Evolutionary conservation across 2,113 vertebrate species (phyloP), one percentile per base, ranked within the genome.

Genomic region (Neodontobutis hainanensis): DNA sequence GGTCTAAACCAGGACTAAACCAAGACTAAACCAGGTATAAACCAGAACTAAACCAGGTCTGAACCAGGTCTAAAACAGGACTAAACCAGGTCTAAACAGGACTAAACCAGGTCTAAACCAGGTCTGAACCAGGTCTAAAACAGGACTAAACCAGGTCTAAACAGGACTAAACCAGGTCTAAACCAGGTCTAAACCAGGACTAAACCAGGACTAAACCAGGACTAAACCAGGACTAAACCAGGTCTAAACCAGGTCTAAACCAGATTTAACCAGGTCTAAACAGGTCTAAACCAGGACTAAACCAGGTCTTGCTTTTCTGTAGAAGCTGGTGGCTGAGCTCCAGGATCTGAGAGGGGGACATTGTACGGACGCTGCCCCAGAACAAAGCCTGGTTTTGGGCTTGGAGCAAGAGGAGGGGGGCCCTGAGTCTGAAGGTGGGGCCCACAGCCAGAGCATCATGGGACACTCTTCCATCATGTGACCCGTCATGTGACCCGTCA

Each of bases 361-460:
- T 94, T 53, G 81, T 89, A 1, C 4, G 83, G 79, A 84, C 19
- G 46, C 46, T 4, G 91, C 88, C 65, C 57, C 88, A 11, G 92
- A 89, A 67, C 68, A 90, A 81, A 92, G 93, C 80, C 84, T 85
- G 63, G 76, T 93, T 61, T 89, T 75, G 87, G 89, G 92, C 77
- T 93, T 91, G 49, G 49, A 51, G 3, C 9, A 62, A 35, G 87
- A 84, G 85, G 86, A 87, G 53, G 87, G 86, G 68, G 3, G 91
- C 90, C 66, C 87, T 57, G 89, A 90, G 79, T 91, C 85, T 92
- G 95, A 95, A 98, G 97, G 96, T 98, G 96, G 95, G 96, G 93
- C 95, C 90, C 93, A 92, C 93, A 92, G 92, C 77, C 93, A 92
- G 93, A 92, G 92, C 77, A 91, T 92, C 91, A 92, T 93, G 92